These are phyloP conservation scores for Limnodromus scolopaceus DNA, from an alignment of 2,797 vertebrate species.

Conservation along the genomic window DNA sequence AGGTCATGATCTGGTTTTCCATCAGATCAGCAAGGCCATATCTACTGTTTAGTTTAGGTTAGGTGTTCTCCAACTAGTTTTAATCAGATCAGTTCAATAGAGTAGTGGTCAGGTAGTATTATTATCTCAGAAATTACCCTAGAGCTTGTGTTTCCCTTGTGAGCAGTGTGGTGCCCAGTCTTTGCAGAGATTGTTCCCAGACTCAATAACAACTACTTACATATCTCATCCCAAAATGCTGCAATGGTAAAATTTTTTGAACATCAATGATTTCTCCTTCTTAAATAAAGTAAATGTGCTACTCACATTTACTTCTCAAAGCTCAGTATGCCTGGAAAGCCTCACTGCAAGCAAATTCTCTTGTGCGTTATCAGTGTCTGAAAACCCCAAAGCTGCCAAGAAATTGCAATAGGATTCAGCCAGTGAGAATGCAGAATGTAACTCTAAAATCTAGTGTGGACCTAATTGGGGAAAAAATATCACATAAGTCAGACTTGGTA, in stretches of 20 bases:
- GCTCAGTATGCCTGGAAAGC: not conserved
- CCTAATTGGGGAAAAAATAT: not conserved
- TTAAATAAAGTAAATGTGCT: not conserved
- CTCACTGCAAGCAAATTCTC: not conserved
- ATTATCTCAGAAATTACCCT: not conserved
- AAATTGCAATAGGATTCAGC: not conserved
- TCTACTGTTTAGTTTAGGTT: not conserved
- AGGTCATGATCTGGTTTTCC: not conserved
- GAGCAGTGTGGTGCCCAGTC: not conserved
- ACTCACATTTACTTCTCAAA: not conserved
- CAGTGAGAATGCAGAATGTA: not conserved
- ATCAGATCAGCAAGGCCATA: not conserved
- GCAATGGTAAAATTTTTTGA: not conserved
- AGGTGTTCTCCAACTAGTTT: not conserved
- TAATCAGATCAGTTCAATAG: not conserved
- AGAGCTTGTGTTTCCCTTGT: not conserved
- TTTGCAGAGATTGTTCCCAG: not conserved
- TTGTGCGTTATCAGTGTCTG: not conserved
- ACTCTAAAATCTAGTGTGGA: not conserved
- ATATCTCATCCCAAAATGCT: not conserved
- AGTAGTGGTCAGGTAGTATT: not conserved
- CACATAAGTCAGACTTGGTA: not conserved
- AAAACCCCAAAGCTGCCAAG: not conserved
- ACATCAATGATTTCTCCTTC: not conserved
- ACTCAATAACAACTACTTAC: not conserved